Conservation (phyloP, 2,797 vertebrate species). For the Potorous gilbertii region DNA sequence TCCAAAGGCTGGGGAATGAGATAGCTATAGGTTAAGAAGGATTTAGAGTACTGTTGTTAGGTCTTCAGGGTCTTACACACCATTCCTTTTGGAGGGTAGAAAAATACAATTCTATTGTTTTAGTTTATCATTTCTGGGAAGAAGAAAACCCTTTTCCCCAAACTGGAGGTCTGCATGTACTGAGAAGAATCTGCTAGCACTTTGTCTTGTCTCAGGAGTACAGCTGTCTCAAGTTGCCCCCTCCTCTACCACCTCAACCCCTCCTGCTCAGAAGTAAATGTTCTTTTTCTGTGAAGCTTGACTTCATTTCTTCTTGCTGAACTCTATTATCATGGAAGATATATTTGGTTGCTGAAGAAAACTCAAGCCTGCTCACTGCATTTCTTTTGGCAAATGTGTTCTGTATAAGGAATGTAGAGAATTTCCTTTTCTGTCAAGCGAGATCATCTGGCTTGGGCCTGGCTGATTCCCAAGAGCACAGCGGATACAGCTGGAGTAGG, state of each 20-base stretch:
- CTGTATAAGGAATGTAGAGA: conserved; percentile 82
- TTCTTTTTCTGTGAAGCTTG: not conserved
- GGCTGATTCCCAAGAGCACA: conserved; percentile 80
- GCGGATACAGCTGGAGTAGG: conserved; percentile 85
- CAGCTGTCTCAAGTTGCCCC: not conserved
- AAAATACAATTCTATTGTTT: conserved; percentile 69
- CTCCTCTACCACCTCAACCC: not conserved
- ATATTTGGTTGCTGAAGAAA: conserved; percentile 56
- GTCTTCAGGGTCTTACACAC: not conserved
- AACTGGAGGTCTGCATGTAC: conserved; percentile 55
- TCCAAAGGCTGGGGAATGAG: not conserved
- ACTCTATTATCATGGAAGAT: conserved; percentile 51
- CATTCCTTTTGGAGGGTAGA: conserved; percentile 50
- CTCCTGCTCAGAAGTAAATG: not conserved
- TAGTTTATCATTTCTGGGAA: conserved; percentile 79
- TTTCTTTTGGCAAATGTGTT: conserved; percentile 78
- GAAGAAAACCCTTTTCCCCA: conserved; percentile 79
- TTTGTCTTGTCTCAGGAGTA: not conserved
- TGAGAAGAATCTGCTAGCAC: conserved; percentile 36
- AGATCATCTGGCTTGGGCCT: conserved; percentile 82
- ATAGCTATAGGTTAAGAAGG: conserved; percentile 53
- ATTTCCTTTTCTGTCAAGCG: conserved; percentile 84
- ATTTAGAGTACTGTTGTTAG: conserved; percentile 21
- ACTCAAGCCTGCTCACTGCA: conserved; percentile 34
- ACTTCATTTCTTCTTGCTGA: conserved; percentile 6